Evolutionary conservation across 2,797 vertebrate genomes (phyloP), one percentile per base, ranked within the genome.

Genomic region (Betta splendens): DNA sequence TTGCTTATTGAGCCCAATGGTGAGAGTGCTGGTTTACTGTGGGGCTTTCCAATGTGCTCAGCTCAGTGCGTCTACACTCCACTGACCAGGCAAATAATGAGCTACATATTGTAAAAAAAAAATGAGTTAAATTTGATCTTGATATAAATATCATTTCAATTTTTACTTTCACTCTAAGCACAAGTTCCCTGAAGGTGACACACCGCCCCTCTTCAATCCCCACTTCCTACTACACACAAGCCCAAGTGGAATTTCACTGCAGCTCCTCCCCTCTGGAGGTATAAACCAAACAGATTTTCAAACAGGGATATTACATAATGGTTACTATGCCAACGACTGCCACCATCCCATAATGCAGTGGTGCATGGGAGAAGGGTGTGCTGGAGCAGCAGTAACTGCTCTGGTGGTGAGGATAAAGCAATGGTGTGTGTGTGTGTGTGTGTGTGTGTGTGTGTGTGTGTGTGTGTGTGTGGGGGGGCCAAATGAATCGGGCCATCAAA

Each of bases 191-290:
- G 37, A 67, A 77, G 44, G 52, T 53, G 67, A 65, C 51, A 59
- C 43, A 49, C 63, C 55, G 48, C 48, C 16, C 17, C 59, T 18
- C 35, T 25, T 7, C 32, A 20, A 35, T 16, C 52, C 18, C 38
- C 28, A 36, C 15, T 49, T 54, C 16, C 43, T 18, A 43, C 9
- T 12, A 31, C 13, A 48, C 51, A 12, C 16, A 33, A 21, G 39
- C 57, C 60, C 63, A 76, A 79, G 72, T 77, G 83, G 81, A 82
- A 85, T 82, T 82, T 85, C 70, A 80, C 80, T 3, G 39, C 0
- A 21, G 55, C 73, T 70, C 71, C 74, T 77, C 72, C n/a, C 82
- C 72, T 54, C 47, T 3, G 66, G n/a, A 72, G 44, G 48, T 50
- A 62, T 40, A 74, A 59, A 77, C 44, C 40, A 66, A 77, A 80